Conservation (phyloP, 2,113 vertebrate species). For the Siniperca chuatsi region DNA sequence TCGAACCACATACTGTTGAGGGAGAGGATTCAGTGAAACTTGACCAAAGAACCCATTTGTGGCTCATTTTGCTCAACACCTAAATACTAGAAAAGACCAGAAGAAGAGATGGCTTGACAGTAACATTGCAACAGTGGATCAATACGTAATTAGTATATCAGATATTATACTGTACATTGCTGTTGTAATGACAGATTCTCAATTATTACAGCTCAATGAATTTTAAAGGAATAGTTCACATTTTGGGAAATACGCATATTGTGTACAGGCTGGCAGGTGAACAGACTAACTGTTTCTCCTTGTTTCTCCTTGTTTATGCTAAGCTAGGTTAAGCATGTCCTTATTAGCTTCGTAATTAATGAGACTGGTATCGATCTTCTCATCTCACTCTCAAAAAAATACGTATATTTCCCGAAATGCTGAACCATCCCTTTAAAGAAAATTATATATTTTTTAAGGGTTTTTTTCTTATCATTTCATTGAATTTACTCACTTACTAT, state of each 20-base stretch:
- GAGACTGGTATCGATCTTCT: neutral
- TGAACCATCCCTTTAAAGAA: neutral
- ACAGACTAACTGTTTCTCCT: neutral
- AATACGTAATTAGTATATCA: neutral
- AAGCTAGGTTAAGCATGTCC: neutral
- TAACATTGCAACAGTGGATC: neutral
- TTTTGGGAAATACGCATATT: neutral
- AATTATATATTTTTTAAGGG: neutral
- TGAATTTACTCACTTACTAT: neutral
- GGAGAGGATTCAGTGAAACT: slow-evolving; percentile 28
- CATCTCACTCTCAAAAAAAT: neutral
- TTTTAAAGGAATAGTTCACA: slow-evolving; percentile 1
- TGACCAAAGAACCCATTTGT: slow-evolving; percentile 4
- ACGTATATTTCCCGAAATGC: neutral
- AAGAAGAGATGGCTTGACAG: neutral
- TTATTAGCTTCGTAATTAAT: neutral
- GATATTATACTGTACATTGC: neutral
- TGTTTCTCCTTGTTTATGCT: neutral
- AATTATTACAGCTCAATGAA: neutral
- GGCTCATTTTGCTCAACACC: neutral
- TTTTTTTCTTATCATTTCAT: neutral
- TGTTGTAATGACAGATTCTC: neutral
- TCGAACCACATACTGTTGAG: slow-evolving; percentile 39
- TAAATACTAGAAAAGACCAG: neutral
- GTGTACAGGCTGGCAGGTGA: neutral